Percentiles rank a stretch among this genome's conserved stretches.
phyloP scores from a whole-genome alignment of 2,888 invertebrate genomes.

The Thysanoteuthis rhombus region DNA sequence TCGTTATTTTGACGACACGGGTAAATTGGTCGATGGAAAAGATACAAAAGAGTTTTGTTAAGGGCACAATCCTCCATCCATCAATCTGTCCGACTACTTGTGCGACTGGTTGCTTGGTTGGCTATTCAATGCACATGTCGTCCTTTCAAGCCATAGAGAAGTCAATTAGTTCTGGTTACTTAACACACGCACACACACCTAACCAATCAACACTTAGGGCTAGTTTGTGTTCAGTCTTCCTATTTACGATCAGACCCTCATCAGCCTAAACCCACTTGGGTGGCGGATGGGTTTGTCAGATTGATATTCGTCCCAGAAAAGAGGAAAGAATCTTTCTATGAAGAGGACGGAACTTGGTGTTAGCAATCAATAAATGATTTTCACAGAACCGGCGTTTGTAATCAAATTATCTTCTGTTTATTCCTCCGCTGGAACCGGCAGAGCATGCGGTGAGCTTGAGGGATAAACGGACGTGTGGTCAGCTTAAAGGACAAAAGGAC shows the following conservation, averaged over 20 bases:
- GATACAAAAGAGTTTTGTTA: not conserved
- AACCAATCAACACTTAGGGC: not conserved
- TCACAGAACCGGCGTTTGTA: not conserved
- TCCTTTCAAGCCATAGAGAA: not conserved
- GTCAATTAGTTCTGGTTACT: not conserved
- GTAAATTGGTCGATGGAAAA: too few relatives aligned
- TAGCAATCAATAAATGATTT: not conserved
- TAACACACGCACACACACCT: not conserved
- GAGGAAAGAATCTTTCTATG: not conserved
- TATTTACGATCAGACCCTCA: not conserved
- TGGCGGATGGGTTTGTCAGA: not conserved
- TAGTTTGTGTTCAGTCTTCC: conserved; percentile 12
- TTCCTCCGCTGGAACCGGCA: not conserved
- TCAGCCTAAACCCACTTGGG: not conserved
- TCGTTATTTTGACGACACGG: too few relatives aligned
- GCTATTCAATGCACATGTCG: not conserved
- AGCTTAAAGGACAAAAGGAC: not conserved
- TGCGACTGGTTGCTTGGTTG: not conserved
- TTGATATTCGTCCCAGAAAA: not conserved
- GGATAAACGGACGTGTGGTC: too few relatives aligned
- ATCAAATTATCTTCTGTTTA: not conserved
- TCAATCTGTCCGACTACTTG: not conserved
- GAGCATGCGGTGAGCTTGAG: too few relatives aligned
- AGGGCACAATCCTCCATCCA: not conserved
- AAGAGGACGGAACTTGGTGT: not conserved